Evolutionary conservation across 64 coral and sea anemone genomes (phyloP).

Genomic region (Dendrophyllia cribrosa): DNA sequence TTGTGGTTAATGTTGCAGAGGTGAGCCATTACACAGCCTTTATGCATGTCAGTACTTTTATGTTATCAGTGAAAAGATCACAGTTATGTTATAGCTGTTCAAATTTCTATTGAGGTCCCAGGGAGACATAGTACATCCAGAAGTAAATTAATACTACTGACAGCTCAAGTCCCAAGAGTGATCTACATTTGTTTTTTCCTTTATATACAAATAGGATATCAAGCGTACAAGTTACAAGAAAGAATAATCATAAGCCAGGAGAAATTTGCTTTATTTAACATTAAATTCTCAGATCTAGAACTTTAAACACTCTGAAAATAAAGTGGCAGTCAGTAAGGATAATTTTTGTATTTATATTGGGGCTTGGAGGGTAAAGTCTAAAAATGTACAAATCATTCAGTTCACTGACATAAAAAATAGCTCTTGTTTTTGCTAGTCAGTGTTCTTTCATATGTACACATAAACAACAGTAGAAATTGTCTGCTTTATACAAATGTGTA

Average conservation of each 20-base stretch:
- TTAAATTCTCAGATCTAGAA: not conserved
- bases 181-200: not conserved
- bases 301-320: not conserved
- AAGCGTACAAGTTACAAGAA: not conserved
- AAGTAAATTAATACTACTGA: not conserved
- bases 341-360: not conserved
- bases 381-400: not conserved
- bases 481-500: too few relatives aligned
- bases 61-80: not conserved
- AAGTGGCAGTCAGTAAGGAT: not conserved
- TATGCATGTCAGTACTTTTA: not conserved
- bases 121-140: not conserved
- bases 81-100: not conserved
- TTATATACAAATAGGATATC: not conserved
- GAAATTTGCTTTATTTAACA: not conserved
- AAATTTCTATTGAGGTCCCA: not conserved
- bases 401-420: not conserved
- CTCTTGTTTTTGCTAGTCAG: not conserved
- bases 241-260: not conserved
- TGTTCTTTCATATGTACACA: not conserved
- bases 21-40: not conserved
- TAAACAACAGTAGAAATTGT: not conserved
- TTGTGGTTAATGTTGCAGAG: not conserved
- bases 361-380: not conserved
- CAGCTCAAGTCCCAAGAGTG: not conserved